Evolutionary conservation across 2,113 vertebrate species (phyloP).

Genomic region (Dunckerocampus dactyliophorus): DNA sequence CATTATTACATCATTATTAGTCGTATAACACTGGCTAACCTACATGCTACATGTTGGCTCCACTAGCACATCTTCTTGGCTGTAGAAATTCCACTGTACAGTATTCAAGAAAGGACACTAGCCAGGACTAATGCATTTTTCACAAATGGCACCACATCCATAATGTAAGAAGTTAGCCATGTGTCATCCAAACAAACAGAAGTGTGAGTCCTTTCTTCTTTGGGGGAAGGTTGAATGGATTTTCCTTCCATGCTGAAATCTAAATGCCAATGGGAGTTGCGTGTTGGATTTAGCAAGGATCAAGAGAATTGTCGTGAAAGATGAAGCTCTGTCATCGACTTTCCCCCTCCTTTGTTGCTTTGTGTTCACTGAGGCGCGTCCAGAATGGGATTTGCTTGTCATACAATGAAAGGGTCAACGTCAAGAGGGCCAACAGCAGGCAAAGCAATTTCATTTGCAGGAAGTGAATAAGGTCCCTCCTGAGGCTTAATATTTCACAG

Average conservation of each 20-base stretch:
- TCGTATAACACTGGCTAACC: conserved; percentile 3
- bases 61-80: neutral
- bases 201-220: neutral
- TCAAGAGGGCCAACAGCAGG: neutral
- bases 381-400: conserved; percentile 12
- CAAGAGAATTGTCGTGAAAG: neutral
- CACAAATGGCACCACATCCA: conserved; percentile 12
- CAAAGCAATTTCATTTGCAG: conserved; percentile 1
- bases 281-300: conserved; percentile 1
- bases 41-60: conserved; percentile 51
- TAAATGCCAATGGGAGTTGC: neutral
- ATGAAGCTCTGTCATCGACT: neutral
- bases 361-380: conserved; percentile 6
- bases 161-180: neutral
- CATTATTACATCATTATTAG: neutral
- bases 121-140: conserved; percentile 5
- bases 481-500: neutral
- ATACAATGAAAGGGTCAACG: neutral
- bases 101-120: conserved; percentile 7
- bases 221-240: neutral
- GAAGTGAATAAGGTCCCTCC: neutral
- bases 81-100: neutral
- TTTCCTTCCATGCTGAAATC: neutral
- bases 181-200: neutral
- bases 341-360: neutral